A percentile compares a stretch with the other conserved stretches of the same genome.
Conservation (phyloP, 2,888 invertebrate genomes). For the Megaustenia siamemsis region DNA sequence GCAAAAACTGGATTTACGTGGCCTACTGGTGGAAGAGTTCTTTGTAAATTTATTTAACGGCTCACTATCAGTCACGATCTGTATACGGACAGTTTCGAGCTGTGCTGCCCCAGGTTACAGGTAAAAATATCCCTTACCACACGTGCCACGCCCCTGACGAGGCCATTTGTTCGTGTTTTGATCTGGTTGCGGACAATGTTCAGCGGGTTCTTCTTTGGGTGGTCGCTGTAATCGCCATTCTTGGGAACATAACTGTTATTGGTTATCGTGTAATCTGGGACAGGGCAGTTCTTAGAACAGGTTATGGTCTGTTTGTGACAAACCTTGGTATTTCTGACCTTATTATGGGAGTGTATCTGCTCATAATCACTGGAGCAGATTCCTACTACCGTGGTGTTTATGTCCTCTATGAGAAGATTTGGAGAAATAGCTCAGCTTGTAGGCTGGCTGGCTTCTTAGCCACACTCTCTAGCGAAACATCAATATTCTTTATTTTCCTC, state of each 20-base stretch:
- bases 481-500: conserved; percentile 14
- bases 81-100: background rate
- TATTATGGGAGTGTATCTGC: conserved; percentile 66
- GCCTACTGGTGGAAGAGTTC: background rate
- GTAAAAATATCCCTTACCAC: background rate
- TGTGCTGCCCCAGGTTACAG: conserved; percentile 37
- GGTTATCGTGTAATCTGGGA: too few species aligned
- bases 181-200: conserved; percentile 59
- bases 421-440: background rate
- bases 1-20: conserved; percentile 22
- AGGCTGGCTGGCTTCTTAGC: background rate
- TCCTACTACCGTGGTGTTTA: conserved; percentile 48
- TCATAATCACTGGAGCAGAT: conserved; percentile 63
- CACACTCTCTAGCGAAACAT: conserved; percentile 14
- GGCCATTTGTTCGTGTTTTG: conserved; percentile 59
- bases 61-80: background rate
- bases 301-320: too few species aligned
- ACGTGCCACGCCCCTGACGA: conserved; percentile 57
- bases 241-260: conserved; percentile 60
- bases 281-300: too few species aligned
- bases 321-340: too few species aligned
- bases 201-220: too few species aligned
- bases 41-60: background rate
- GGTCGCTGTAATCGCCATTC: conserved; percentile 57
- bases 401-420: background rate